A percentile compares a stretch with the other conserved stretches of the same genome.
Evolutionary conservation across 2,797 vertebrate genomes (phyloP).

Genomic region (Menidia menidia): DNA sequence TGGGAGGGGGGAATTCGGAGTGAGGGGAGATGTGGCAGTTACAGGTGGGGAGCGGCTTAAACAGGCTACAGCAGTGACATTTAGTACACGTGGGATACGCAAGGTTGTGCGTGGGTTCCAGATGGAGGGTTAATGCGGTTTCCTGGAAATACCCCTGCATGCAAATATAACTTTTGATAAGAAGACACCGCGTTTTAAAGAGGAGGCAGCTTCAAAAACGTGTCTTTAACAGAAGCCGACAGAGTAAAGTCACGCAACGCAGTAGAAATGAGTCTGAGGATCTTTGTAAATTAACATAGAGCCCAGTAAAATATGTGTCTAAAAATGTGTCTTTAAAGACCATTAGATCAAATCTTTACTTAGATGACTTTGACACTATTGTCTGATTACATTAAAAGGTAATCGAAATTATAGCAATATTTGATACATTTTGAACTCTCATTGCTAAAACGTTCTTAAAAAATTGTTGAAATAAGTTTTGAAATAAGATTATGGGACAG

Average conservation of each 20-base stretch:
- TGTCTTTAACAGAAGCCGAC: not conserved
- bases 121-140: slow-evolving; percentile 59
- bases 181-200: slow-evolving; percentile 37
- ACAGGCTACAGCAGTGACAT: slow-evolving; percentile 73
- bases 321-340: not conserved
- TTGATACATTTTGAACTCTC: too few species aligned
- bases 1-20: slow-evolving; percentile 70
- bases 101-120: slow-evolving; percentile 54
- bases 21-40: slow-evolving; percentile 43
- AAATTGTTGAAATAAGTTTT: too few species aligned
- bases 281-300: not conserved
- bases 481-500: too few species aligned
- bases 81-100: slow-evolving; percentile 63
- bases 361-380: not conserved
- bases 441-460: too few species aligned
- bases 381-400: too few species aligned
- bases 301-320: not conserved
- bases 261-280: not conserved
- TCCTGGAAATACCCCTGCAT: slow-evolving; percentile 79
- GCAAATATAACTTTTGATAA: slow-evolving; percentile 54
- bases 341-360: too few species aligned
- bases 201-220: slow-evolving; percentile 6
- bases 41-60: slow-evolving; percentile 52
- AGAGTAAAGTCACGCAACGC: not conserved
- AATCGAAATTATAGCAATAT: too few species aligned